Evolutionary conservation across 2,113 vertebrate genomes (phyloP).

Genomic region (Ptilorrhoa leucosticta): DNA sequence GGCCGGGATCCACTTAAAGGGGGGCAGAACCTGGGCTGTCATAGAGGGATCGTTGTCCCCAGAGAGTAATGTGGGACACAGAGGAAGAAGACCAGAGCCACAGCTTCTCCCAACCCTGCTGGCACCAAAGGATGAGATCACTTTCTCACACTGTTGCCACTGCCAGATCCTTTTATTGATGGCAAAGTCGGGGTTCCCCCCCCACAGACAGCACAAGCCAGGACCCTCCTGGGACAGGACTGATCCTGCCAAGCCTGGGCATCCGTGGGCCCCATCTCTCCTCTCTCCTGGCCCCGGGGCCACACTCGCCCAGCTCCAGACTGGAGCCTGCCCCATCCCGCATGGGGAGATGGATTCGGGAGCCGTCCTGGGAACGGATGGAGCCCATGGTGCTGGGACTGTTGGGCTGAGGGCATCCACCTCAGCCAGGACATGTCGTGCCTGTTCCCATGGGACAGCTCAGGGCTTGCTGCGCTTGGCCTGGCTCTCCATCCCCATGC

Average conservation of each 20-base stretch:
- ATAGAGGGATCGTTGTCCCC: fast-evolving
- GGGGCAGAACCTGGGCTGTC: neutral
- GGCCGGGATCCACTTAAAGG: fast-evolving
- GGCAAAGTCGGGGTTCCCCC: fast-evolving
- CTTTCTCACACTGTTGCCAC: fast-evolving
- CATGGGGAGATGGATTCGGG: fast-evolving
- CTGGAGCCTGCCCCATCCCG: neutral
- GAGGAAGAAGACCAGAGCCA: neutral
- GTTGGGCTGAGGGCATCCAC: neutral
- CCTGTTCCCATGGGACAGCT: neutral
- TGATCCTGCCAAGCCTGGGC: neutral
- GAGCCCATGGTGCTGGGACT: fast-evolving
- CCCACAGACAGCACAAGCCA: too few species aligned
- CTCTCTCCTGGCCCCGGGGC: neutral
- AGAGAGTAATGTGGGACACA: too few species aligned
- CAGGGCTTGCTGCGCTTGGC: slow-evolving; percentile 83
- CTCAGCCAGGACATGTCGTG: fast-evolving
- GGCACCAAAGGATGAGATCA: fast-evolving
- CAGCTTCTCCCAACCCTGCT: fast-evolving
- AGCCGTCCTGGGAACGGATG: fast-evolving
- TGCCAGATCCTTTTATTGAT: neutral
- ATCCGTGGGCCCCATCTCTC: fast-evolving
- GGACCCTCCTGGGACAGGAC: fast-evolving
- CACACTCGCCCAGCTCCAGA: fast-evolving
- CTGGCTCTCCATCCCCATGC: slow-evolving; percentile 33